Conservation (phyloP, 2,888 invertebrate genomes). For the Polydrusus pterygomalis region DNA sequence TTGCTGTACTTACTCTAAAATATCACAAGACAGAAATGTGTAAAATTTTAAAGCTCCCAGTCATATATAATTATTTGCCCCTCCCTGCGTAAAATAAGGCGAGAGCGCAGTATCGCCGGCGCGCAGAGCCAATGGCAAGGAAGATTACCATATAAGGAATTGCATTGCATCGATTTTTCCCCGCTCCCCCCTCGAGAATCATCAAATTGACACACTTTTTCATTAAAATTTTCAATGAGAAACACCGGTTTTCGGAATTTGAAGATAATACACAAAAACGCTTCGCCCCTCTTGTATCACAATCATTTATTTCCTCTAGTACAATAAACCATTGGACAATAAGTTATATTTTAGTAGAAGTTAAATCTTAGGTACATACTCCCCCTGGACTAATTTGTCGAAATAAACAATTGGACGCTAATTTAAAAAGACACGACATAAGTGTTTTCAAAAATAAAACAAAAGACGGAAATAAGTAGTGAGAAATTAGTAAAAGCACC, state of each 20-base stretch:
- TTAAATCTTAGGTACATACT: not conserved
- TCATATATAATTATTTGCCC: slow-evolving; percentile 76
- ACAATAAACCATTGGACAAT: not conserved
- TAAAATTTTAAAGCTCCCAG: slow-evolving; percentile 62
- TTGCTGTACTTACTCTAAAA: slow-evolving; percentile 63
- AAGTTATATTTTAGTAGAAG: slow-evolving; percentile 6
- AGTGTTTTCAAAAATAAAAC: slow-evolving; percentile 13
- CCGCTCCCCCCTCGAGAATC: slow-evolving; percentile 60
- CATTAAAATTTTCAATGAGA: slow-evolving; percentile 59
- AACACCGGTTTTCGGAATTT: slow-evolving; percentile 55
- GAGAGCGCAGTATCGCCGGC: slow-evolving; percentile 65
- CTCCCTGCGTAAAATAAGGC: slow-evolving; percentile 72
- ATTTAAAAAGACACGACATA: slow-evolving; percentile 7
- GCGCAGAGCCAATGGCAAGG: slow-evolving; percentile 77
- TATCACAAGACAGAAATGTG: slow-evolving; percentile 69
- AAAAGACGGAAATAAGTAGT: not conserved
- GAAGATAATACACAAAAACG: slow-evolving; percentile 35
- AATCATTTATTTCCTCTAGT: slow-evolving; percentile 32
- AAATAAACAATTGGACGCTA: not conserved
- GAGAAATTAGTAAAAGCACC: slow-evolving; percentile 1
- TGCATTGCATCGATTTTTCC: slow-evolving; percentile 77
- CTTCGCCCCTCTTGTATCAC: slow-evolving; percentile 8
- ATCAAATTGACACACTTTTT: slow-evolving; percentile 64
- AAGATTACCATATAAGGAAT: slow-evolving; percentile 89
- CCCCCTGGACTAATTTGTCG: slow-evolving; percentile 9